These are phyloP conservation scores for Pangasius mekongensis DNA, from an alignment of 2,797 vertebrate genomes.

Conservation along the genomic window DNA sequence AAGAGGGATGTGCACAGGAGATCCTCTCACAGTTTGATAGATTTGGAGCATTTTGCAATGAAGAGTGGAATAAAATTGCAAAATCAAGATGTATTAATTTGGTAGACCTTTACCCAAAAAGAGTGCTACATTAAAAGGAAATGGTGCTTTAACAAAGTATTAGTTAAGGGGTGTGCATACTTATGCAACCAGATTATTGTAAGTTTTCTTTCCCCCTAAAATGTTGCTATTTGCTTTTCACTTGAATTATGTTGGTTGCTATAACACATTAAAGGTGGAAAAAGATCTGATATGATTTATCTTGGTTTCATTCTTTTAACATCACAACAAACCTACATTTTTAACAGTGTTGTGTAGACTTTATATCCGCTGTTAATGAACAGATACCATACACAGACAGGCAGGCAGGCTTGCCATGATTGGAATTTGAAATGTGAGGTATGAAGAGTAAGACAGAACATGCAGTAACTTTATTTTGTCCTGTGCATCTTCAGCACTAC, in stretches of 20 bases:
- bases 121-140: background rate
- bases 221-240: background rate
- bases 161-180: background rate
- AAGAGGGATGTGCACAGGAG: background rate
- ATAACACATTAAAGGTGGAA: background rate
- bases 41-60: background rate
- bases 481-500: background rate
- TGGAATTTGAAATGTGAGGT: background rate
- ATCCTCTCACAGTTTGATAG: background rate
- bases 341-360: background rate
- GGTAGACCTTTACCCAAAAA: background rate
- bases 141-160: background rate
- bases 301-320: background rate
- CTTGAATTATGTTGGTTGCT: background rate
- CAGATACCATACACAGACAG: background rate
- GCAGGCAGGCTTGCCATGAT: background rate
- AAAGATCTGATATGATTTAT: background rate
- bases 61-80: background rate
- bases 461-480: background rate
- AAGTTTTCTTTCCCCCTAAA: too few species aligned
- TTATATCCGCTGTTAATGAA: background rate
- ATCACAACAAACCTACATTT: background rate
- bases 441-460: background rate
- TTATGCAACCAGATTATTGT: too few species aligned
- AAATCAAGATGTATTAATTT: background rate